phyloP scores from a whole-genome alignment of 2,113 vertebrate species.

The Phoenicopterus ruber region DNA sequence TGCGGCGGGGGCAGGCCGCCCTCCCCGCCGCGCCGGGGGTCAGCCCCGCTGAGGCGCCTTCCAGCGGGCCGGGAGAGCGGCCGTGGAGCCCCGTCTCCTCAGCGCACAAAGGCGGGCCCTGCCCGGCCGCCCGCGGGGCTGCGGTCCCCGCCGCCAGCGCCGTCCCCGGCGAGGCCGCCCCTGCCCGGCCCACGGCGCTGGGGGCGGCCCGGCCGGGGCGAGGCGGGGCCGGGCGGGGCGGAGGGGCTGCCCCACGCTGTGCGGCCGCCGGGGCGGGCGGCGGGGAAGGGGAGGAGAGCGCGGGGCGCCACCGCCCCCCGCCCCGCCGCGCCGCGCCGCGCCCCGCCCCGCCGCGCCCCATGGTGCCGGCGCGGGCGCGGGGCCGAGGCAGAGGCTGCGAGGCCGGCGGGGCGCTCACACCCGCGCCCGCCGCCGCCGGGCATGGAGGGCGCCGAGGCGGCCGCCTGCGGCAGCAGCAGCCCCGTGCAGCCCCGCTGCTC shows the following conservation, averaged over 20 bases:
- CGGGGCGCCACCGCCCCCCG: neutral
- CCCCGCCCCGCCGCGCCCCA: neutral
- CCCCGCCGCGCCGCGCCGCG: neutral
- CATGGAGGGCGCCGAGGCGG: constrained; percentile 10
- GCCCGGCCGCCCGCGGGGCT: neutral
- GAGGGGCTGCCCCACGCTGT: neutral
- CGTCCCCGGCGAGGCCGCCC: neutral
- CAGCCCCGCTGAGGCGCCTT: neutral
- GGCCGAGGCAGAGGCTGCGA: neutral
- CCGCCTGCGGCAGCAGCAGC: neutral
- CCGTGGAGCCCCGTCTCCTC: rapidly evolving
- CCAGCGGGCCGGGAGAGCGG: neutral
- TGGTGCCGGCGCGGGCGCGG: neutral
- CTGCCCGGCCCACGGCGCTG: neutral
- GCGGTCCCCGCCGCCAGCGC: rapidly evolving
- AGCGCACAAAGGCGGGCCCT: rapidly evolving
- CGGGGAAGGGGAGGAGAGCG: neutral
- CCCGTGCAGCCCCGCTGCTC: neutral
- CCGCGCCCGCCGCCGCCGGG: neutral
- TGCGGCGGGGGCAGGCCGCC: neutral
- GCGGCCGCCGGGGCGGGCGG: too few relatives aligned
- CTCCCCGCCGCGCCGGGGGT: too few relatives aligned
- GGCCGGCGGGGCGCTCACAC: neutral
- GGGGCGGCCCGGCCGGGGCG: neutral
- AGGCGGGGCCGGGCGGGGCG: neutral